Conservation (phyloP, 2,113 vertebrate species). For the Upupa epops region DNA sequence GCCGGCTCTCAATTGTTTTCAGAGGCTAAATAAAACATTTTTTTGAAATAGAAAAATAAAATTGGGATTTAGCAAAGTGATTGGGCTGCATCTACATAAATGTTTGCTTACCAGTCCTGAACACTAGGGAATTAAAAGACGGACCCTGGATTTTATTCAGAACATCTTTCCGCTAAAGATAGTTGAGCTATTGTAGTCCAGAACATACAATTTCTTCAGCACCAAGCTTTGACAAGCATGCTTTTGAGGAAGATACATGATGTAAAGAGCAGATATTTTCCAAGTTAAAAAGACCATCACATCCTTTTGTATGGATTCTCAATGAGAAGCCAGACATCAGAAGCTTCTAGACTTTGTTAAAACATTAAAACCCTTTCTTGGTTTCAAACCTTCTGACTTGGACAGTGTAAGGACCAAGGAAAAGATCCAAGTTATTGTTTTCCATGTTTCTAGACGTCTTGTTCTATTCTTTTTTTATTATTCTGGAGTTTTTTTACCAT, state of each 20-base stretch:
- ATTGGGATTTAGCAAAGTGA: neutral
- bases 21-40: neutral
- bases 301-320: neutral
- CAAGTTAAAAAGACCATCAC: neutral
- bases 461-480: neutral
- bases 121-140: neutral
- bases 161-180: neutral
- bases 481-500: neutral
- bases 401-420: neutral
- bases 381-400: neutral
- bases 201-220: neutral
- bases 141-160: slow-evolving; percentile 11
- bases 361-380: neutral
- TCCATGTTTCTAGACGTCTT: neutral
- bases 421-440: neutral
- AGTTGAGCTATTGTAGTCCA: slow-evolving; percentile 9
- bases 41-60: neutral
- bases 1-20: neutral
- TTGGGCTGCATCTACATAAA: neutral
- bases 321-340: neutral
- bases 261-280: neutral
- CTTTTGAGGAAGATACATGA: neutral
- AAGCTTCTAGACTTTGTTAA: neutral
- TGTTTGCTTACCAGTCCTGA: neutral
- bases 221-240: neutral